phyloP scores from a whole-genome alignment of 1,140 invertebrate species.

The Cataglyphis hispanica region DNA sequence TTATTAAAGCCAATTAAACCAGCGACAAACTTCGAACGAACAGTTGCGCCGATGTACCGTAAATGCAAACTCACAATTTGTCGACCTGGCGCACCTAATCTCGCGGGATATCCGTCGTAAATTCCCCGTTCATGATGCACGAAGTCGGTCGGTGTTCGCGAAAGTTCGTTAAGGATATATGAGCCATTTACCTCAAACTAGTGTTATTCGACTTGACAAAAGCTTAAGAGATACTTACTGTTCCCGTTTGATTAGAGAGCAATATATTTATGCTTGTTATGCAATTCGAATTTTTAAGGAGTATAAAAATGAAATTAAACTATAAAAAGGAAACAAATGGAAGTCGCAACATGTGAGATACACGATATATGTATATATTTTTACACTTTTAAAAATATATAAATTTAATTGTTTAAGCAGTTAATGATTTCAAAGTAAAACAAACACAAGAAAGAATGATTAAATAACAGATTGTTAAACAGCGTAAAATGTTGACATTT shows the following conservation, averaged over 20 bases:
- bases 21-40: conserved; percentile 60
- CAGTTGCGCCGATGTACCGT: conserved; percentile 46
- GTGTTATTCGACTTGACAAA: conserved; percentile 13
- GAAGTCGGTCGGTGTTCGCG: conserved; percentile 2
- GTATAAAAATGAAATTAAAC: neutral
- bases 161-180: conserved; percentile 51
- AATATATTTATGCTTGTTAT: neutral
- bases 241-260: neutral
- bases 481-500: neutral
- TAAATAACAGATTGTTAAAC: neutral
- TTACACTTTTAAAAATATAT: too few species aligned
- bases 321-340: neutral
- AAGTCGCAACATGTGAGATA: neutral
- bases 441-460: neutral
- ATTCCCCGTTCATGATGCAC: conserved; percentile 43
- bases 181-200: conserved; percentile 8
- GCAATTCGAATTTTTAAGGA: neutral
- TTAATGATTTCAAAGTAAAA: neutral
- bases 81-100: conserved; percentile 46
- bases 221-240: neutral
- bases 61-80: conserved; percentile 57
- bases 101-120: conserved; percentile 54
- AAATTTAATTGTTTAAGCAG: neutral
- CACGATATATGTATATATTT: too few species aligned
- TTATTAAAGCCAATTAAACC: conserved; percentile 76